Percentiles rank a stretch among this genome's conserved stretches.
phyloP scores from a whole-genome alignment of 2,888 invertebrate species.

The Harpalus rubripes region DNA sequence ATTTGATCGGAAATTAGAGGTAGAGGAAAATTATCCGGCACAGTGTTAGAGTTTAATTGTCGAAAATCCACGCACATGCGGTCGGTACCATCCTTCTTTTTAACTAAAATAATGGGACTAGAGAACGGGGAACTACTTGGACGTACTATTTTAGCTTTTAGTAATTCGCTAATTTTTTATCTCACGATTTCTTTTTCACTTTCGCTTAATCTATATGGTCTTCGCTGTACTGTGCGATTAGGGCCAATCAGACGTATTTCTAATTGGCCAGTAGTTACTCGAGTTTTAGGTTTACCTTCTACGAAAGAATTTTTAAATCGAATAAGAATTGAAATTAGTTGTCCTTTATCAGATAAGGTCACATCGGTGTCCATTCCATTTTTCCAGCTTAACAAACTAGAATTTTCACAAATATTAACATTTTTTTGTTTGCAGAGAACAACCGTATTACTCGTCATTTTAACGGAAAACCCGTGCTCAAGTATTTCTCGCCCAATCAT shows the following conservation, averaged over 20 bases:
- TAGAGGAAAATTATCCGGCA: slow-evolving; percentile 22
- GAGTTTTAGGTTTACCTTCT: background rate
- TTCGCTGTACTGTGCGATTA: background rate
- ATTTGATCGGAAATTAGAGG: slow-evolving; percentile 21
- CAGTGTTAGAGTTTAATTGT: slow-evolving; percentile 25
- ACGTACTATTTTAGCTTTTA: slow-evolving; percentile 18
- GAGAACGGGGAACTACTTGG: slow-evolving; percentile 39
- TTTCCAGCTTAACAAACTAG: background rate
- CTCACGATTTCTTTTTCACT: slow-evolving; percentile 10
- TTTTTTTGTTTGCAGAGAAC: background rate
- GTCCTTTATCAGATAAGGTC: background rate
- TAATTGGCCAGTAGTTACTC: slow-evolving; percentile 2
- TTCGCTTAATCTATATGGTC: slow-evolving; percentile 21
- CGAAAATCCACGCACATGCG: slow-evolving; percentile 32
- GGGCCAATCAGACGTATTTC: too few species aligned
- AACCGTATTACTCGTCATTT: too few species aligned
- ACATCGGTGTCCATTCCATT: background rate
- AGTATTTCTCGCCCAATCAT: background rate
- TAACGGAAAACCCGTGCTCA: background rate
- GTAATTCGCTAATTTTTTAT: slow-evolving; percentile 23
- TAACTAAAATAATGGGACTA: slow-evolving; percentile 12
- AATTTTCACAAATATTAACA: background rate
- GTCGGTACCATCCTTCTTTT: slow-evolving; percentile 31
- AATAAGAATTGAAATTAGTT: slow-evolving; percentile 7
- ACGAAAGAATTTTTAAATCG: too few species aligned